Conservation (phyloP, 2,888 invertebrate genomes). For the Pseudolycoriella hygida region DNA sequence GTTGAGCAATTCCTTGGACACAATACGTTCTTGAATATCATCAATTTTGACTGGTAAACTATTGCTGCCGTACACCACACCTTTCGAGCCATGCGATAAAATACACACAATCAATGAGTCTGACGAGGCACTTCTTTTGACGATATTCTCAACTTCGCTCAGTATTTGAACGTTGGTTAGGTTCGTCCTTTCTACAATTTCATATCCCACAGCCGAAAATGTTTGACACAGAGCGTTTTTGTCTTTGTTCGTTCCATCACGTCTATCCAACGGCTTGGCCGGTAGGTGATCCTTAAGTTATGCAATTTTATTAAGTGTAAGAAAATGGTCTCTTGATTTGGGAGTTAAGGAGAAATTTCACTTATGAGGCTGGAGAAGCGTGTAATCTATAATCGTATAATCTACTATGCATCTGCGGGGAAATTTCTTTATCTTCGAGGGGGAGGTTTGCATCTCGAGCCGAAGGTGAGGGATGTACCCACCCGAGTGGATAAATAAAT, state of each 20-base stretch:
- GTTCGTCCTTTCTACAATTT: slow-evolving; percentile 15
- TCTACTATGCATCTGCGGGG: too few species aligned
- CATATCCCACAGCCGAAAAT: slow-evolving; percentile 14
- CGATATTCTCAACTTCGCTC: slow-evolving; percentile 16
- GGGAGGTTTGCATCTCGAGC: too few species aligned
- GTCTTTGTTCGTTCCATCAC: slow-evolving; percentile 22
- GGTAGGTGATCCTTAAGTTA: too few species aligned
- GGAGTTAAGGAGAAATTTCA: too few species aligned
- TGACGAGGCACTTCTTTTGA: slow-evolving; percentile 16
- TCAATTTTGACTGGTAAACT: slow-evolving; percentile 30
- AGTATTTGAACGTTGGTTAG: slow-evolving; percentile 17
- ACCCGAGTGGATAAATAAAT: too few species aligned
- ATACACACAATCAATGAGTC: slow-evolving; percentile 26
- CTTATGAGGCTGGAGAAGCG: too few species aligned
- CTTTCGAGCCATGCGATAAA: slow-evolving; percentile 24
- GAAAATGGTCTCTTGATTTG: too few species aligned
- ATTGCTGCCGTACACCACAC: slow-evolving; percentile 31
- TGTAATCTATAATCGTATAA: too few species aligned
- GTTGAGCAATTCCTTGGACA: slow-evolving; percentile 23
- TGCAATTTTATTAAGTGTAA: too few species aligned
- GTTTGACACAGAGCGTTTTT: slow-evolving; percentile 5
- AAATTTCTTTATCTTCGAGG: too few species aligned
- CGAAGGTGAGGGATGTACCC: too few species aligned
- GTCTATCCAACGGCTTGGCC: slow-evolving; percentile 13
- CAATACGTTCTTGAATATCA: slow-evolving; percentile 31